Evolutionary conservation across 2,888 invertebrate species (phyloP).

Genomic region (Aelia acuminata): DNA sequence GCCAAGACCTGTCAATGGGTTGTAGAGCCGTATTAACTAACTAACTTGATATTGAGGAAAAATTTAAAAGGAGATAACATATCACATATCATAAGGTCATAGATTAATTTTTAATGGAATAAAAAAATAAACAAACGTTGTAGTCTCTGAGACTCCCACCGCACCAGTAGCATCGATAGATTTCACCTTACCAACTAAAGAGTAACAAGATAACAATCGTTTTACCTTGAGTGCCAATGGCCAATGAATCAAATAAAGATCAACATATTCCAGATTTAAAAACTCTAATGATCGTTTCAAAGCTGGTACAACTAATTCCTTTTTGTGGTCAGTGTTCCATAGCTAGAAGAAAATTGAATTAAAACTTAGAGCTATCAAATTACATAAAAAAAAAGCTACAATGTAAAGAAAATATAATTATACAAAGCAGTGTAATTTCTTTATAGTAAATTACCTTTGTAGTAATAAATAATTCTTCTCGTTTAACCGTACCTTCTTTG

Average conservation of each 20-base stretch:
- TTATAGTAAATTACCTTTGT: constrained; percentile 72
- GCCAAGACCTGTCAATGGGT: no score
- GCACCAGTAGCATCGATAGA: no score
- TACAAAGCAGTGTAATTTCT: background rate
- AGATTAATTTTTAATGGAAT: no score
- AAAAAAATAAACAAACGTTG: no score
- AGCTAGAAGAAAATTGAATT: constrained; percentile 64
- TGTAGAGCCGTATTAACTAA: no score
- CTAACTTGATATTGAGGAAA: no score
- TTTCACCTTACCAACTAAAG: no score
- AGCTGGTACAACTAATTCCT: constrained; percentile 81
- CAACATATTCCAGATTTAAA: constrained; percentile 83
- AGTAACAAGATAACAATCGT: background rate
- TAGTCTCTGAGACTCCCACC: no score
- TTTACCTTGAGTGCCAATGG: constrained; percentile 77
- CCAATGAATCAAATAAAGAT: constrained; percentile 94
- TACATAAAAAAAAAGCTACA: background rate
- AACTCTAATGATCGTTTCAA: constrained; percentile 79
- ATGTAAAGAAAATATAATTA: background rate
- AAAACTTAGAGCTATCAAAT: background rate
- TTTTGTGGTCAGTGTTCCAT: constrained; percentile 91
- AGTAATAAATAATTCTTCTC: constrained; percentile 80
- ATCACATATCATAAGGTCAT: no score
- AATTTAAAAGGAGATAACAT: no score
- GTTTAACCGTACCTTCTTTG: constrained; percentile 76